Conservation (phyloP, 2,797 vertebrate genomes). For the Phataginus tetradactyla region DNA sequence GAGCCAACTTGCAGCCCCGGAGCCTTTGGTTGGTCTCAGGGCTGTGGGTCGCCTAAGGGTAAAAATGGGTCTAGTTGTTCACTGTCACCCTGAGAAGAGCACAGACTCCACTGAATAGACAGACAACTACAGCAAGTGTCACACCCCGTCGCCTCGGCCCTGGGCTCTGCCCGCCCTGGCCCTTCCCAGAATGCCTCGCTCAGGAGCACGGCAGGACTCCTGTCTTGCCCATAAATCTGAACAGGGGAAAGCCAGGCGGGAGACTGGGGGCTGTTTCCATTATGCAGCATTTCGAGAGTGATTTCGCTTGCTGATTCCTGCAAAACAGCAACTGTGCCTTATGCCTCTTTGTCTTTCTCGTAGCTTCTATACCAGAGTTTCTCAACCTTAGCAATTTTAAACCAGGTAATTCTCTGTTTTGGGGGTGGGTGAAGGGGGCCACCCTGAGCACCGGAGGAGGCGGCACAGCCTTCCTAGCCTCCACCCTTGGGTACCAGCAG, state of each 20-base stretch:
- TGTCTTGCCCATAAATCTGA: not conserved
- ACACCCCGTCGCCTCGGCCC: fast-evolving
- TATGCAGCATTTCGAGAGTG: not conserved
- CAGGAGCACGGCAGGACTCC: not conserved
- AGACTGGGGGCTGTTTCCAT: not conserved
- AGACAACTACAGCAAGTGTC: not conserved
- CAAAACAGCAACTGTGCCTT: not conserved
- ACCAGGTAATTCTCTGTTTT: not conserved
- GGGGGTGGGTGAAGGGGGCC: no score
- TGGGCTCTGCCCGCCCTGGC: fast-evolving
- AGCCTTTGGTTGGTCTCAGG: not conserved
- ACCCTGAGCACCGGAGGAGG: not conserved
- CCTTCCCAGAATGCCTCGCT: not conserved
- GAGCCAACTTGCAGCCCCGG: no score
- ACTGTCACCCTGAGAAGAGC: not conserved
- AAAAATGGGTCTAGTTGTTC: not conserved
- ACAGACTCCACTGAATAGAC: not conserved
- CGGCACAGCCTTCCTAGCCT: not conserved
- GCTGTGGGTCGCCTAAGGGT: not conserved
- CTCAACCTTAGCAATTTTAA: not conserved
- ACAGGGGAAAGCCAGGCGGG: not conserved
- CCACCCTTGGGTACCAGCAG: not conserved
- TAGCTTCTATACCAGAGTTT: not conserved
- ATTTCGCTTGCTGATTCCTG: not conserved
- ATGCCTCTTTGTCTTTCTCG: not conserved